These are phyloP conservation scores for Bostrychus sinensis DNA, from an alignment of 2,113 vertebrate species.

Conservation along the genomic window DNA sequence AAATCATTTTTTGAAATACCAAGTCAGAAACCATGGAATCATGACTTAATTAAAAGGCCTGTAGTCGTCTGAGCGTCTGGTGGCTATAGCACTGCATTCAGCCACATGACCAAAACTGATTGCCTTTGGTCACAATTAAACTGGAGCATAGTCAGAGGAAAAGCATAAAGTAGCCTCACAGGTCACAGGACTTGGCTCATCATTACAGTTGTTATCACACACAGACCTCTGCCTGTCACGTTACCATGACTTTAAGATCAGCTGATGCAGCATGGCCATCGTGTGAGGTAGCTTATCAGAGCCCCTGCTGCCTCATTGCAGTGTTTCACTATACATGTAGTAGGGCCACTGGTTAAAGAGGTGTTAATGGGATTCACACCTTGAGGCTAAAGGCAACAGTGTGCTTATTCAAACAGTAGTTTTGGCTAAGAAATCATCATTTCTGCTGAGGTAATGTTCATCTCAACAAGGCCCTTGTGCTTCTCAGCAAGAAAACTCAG, in stretches of 20 bases:
- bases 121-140: slow-evolving; percentile 42
- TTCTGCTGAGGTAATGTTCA: slow-evolving; percentile 41
- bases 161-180: slow-evolving; percentile 39
- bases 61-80: not conserved
- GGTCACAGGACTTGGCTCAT: slow-evolving; percentile 67
- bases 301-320: slow-evolving; percentile 28
- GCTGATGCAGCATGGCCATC: slow-evolving; percentile 33
- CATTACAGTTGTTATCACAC: slow-evolving; percentile 50
- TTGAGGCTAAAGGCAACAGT: slow-evolving; percentile 63
- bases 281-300: slow-evolving; percentile 34
- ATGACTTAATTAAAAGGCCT: not conserved
- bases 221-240: slow-evolving; percentile 52
- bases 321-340: slow-evolving; percentile 22
- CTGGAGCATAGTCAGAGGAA: slow-evolving; percentile 46
- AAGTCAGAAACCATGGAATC: not conserved
- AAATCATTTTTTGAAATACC: not conserved
- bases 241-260: slow-evolving; percentile 55
- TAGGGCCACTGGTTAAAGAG: slow-evolving; percentile 30
- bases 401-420: slow-evolving; percentile 67
- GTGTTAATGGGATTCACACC: slow-evolving; percentile 74
- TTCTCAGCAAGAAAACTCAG: slow-evolving; percentile 11
- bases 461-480: slow-evolving; percentile 40
- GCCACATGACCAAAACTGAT: slow-evolving; percentile 56
- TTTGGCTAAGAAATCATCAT: slow-evolving; percentile 33
- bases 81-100: slow-evolving; percentile 15